Percentiles rank a stretch among this genome's conserved stretches.
These are phyloP conservation scores for Paracyprichromis sp. DNA, from an alignment of 2,113 vertebrate genomes.

Conservation along the genomic window DNA sequence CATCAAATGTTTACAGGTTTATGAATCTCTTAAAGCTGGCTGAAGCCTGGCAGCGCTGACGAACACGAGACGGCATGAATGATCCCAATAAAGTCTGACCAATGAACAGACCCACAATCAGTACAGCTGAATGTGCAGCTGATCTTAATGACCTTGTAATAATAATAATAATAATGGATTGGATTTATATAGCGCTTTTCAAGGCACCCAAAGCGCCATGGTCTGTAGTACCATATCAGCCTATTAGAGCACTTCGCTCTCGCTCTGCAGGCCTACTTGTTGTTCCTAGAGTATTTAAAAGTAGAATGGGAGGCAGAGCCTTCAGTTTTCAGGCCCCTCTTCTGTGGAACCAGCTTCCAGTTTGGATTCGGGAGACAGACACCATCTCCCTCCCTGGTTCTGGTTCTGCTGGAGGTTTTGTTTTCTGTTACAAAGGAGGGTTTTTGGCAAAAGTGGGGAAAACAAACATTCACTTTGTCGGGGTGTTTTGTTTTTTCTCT, in stretches of 20 bases:
- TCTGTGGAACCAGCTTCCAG: background rate
- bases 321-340: background rate
- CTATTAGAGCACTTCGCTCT: rapidly evolving
- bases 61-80: background rate
- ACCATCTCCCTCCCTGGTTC: background rate
- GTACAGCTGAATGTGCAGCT: background rate
- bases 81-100: rapidly evolving
- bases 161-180: no score
- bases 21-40: background rate
- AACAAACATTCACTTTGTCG: background rate
- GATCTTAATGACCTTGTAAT: background rate
- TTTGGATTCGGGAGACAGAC: background rate
- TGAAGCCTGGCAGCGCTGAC: background rate
- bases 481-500: background rate
- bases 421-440: background rate
- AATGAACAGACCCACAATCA: background rate
- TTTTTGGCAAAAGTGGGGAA: background rate
- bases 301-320: background rate
- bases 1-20: background rate
- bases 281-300: background rate
- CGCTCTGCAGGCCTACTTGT: background rate
- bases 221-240: background rate
- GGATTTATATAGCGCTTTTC: no score
- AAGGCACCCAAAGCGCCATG: no score
- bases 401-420: background rate